Conservation (phyloP, 2,113 vertebrate species). For the Podilymbus podiceps region DNA sequence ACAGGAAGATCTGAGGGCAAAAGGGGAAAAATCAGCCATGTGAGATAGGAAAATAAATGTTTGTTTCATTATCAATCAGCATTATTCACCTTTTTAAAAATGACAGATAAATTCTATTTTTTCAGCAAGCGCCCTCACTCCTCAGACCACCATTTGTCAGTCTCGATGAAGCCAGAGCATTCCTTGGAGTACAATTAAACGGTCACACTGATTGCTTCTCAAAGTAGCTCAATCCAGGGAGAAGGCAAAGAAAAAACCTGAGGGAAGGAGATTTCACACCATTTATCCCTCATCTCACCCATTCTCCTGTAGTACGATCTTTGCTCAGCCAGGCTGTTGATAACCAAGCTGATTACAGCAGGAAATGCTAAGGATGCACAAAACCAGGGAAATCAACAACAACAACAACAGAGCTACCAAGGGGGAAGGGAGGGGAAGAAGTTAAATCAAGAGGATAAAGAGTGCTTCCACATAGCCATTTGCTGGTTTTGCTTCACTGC, state of each 20-base stretch:
- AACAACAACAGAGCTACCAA: constrained; percentile 12
- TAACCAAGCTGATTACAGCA: constrained; percentile 46
- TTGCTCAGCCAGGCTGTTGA: not conserved
- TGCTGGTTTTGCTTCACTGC: constrained; percentile 59
- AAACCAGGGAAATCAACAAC: constrained; percentile 17
- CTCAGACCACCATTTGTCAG: constrained; percentile 49
- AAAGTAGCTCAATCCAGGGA: constrained; percentile 30
- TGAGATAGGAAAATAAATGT: not conserved
- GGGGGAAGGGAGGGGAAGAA: constrained; percentile 6
- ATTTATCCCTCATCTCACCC: not conserved
- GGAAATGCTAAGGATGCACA: constrained; percentile 44
- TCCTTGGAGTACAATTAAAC: constrained; percentile 67
- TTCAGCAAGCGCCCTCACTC: constrained; percentile 42
- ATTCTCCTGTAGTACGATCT: not conserved
- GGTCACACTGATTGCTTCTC: constrained; percentile 47
- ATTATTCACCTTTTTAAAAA: constrained; percentile 29
- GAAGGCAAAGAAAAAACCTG: not conserved
- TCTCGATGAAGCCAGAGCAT: constrained; percentile 22
- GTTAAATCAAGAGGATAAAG: constrained; percentile 62
- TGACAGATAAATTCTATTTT: constrained; percentile 27
- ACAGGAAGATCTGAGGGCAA: not conserved
- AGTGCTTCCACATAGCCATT: constrained; percentile 45
- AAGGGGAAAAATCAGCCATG: not conserved
- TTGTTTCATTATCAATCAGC: constrained; percentile 10
- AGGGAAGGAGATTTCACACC: not conserved